Evolutionary conservation across 1,140 invertebrate species (phyloP), one percentile per base, ranked within the genome.

Genomic region (Drosophila nebulosa): DNA sequence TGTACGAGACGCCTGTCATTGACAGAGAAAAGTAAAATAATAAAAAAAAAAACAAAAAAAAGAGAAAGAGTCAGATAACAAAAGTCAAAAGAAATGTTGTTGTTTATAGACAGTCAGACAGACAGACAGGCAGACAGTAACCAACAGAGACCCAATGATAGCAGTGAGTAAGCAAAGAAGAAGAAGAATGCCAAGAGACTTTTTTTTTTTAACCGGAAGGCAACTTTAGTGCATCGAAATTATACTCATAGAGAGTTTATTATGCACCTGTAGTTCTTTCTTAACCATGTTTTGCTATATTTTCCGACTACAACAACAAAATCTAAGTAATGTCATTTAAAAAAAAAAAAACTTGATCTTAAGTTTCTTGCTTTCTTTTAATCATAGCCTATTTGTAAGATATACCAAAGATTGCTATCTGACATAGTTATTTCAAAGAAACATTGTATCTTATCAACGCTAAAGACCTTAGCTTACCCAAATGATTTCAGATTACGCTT

Each of bases 1-100:
- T 86, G 81, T 77, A 62, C 67, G 76, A 78, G 56, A 62, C 62
- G 57, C 64, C 78, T 83, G 81, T 73, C 81, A 86, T 69, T 77
- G 83, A 26, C 80, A 79, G 66, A 26, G 66, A 26, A 52, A 60
- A 78, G 55, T 80, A 52, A 86, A 71, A 85, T 85, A 85, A 85
- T 86, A 85, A 80, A 75, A 61, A 3, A 9, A 9, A 51, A 46
- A 52, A 64, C 39, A 10, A 21, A 1, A 69, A 61, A 74, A 65
- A 70, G 78, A 68, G 69, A 67, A 60, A 75, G 70, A 66, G 18
- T 24, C 32, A 70, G 60, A 24, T 86, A 74, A 88, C 81, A 55
- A 26, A 30, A 86, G 68, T 68, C 58, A 39, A 32, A 51, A 51
- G 55, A 60, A 65, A 73, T 73, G 70, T 61, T 42, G 61, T 58